A percentile compares a stretch with the other conserved stretches of the same genome.
phyloP scores from a whole-genome alignment of 92 coral and sea anemone genomes.

The Umimayanthus chanpuru region DNA sequence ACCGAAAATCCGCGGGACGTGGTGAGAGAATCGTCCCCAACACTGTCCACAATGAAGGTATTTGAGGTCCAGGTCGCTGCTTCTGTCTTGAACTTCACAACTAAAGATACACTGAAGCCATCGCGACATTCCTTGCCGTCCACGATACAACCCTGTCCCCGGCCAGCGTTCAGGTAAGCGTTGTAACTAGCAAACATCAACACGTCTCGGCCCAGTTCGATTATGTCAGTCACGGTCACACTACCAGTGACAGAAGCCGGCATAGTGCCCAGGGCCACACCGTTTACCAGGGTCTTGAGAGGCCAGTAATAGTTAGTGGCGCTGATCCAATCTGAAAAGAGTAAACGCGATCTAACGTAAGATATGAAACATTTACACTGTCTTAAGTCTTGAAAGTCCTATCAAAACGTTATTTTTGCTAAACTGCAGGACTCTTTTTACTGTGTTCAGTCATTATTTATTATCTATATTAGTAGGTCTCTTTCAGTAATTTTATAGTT shows the following conservation, averaged over 20 bases:
- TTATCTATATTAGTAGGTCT: too few species aligned
- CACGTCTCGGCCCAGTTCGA: slow-evolving; percentile 60
- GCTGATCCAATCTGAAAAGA: slow-evolving; percentile 88
- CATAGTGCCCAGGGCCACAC: slow-evolving; percentile 70
- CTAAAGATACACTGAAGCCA: slow-evolving; percentile 80
- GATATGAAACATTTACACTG: not conserved
- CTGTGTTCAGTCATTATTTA: too few species aligned
- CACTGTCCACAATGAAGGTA: slow-evolving; percentile 76
- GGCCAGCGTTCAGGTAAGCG: slow-evolving; percentile 65
- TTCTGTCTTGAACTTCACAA: slow-evolving; percentile 69
- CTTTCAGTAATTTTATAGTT: too few species aligned
- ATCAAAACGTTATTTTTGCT: too few species aligned
- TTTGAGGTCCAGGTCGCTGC: slow-evolving; percentile 72
- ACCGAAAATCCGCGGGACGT: slow-evolving; percentile 80
- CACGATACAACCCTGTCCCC: slow-evolving; percentile 62
- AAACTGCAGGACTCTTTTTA: too few species aligned
- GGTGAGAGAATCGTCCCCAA: slow-evolving; percentile 49
- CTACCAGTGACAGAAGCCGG: slow-evolving; percentile 71
- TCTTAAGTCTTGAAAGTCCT: not conserved
- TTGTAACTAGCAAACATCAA: slow-evolving; percentile 59
- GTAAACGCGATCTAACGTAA: not conserved
- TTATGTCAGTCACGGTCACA: slow-evolving; percentile 54
- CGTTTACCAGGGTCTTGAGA: slow-evolving; percentile 59
- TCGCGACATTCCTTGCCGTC: slow-evolving; percentile 64
- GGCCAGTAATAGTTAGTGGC: slow-evolving; percentile 93